Conservation (phyloP, 2,888 invertebrate species). For the Caenorhabditis sp. region DNA sequence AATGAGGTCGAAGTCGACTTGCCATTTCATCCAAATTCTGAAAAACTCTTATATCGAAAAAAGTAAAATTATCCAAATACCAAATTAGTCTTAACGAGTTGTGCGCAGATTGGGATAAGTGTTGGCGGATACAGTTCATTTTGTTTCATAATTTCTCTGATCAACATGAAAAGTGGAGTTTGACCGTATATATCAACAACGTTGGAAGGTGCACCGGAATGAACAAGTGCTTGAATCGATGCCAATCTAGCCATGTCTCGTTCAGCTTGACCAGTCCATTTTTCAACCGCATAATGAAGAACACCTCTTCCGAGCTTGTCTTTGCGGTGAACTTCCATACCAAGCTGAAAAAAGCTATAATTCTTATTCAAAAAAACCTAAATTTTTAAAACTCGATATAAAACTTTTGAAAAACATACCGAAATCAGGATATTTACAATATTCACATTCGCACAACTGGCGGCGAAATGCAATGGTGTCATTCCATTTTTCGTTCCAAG, state of each 20-base stretch:
- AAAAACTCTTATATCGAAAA: neutral
- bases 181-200: slow-evolving; percentile 36
- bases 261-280: slow-evolving; percentile 49
- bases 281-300: slow-evolving; percentile 45
- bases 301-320: slow-evolving; percentile 41
- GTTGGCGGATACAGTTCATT: slow-evolving; percentile 14
- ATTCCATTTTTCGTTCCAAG: slow-evolving; percentile 22
- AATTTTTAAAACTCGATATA: neutral
- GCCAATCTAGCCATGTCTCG: slow-evolving; percentile 41
- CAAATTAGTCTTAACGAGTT: slow-evolving; percentile 33
- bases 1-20: slow-evolving; percentile 44
- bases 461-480: slow-evolving; percentile 42
- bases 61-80: neutral
- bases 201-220: slow-evolving; percentile 36
- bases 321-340: slow-evolving; percentile 30
- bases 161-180: slow-evolving; percentile 20
- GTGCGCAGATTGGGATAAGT: slow-evolving; percentile 25
- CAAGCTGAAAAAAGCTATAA: slow-evolving; percentile 15
- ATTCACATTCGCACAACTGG: slow-evolving; percentile 37
- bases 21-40: slow-evolving; percentile 52
- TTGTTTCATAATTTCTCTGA: slow-evolving; percentile 24
- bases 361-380: too few species aligned
- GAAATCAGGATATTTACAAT: slow-evolving; percentile 36
- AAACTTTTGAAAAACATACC: slow-evolving; percentile 8
- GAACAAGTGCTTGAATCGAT: slow-evolving; percentile 43